Evolutionary conservation across 2,113 vertebrate species (phyloP).

Genomic region (Aegypius monachus): DNA sequence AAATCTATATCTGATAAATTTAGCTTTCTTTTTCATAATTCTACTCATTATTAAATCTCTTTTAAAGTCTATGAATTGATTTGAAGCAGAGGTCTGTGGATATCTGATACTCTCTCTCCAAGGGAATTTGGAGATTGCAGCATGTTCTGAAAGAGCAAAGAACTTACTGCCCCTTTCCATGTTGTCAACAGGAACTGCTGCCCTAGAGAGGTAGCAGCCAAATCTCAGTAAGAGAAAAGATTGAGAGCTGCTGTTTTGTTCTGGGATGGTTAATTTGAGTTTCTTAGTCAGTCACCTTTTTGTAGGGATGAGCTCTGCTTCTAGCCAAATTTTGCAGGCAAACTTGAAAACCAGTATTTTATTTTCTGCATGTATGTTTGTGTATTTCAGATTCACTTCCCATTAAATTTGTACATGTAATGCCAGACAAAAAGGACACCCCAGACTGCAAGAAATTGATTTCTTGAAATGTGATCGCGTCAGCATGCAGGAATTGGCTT

Average conservation of each 20-base stretch:
- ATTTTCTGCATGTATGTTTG: not conserved
- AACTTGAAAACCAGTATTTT: not conserved
- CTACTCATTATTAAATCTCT: not conserved
- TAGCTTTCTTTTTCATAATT: not conserved
- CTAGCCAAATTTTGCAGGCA: not conserved
- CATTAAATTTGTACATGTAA: not conserved
- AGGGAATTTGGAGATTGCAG: not conserved
- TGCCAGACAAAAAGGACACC: not conserved
- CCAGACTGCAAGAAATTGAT: not conserved
- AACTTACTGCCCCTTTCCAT: not conserved
- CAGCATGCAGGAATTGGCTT: not conserved
- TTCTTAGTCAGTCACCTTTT: not conserved
- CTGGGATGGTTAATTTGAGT: not conserved
- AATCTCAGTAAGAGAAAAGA: not conserved
- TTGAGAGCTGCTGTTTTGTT: not conserved
- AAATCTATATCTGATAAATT: not conserved
- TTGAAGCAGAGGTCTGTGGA: constrained; percentile 1
- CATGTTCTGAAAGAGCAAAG: not conserved
- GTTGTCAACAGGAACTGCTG: not conserved
- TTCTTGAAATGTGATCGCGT: not conserved
- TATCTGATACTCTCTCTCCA: not conserved
- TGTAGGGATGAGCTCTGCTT: not conserved
- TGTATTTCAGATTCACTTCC: not conserved
- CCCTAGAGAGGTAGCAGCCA: not conserved
- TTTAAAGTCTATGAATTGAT: not conserved